These are phyloP conservation scores for Seira ritae DNA, from an alignment of 2,888 invertebrate species.

Conservation along the genomic window DNA sequence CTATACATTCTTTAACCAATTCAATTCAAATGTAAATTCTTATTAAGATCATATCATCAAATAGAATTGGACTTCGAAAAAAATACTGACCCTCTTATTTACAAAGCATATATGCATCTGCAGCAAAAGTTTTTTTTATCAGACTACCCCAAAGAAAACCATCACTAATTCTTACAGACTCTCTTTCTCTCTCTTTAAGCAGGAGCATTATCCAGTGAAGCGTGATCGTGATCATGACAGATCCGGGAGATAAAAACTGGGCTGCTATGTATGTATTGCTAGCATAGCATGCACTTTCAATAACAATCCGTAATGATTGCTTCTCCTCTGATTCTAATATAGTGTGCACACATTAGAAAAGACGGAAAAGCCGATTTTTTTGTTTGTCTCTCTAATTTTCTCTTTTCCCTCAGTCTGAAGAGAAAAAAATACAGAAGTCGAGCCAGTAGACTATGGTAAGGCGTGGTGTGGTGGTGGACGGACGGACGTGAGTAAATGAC, in stretches of 20 bases:
- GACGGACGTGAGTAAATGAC: constrained; percentile 15
- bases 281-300: background rate
- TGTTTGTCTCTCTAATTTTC: constrained; percentile 19
- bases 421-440: no score
- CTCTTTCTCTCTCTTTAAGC: no score
- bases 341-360: background rate
- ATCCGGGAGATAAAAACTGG: constrained; percentile 18
- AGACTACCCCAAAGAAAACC: constrained; percentile 17
- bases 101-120: background rate
- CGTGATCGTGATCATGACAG: constrained; percentile 19
- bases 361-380: constrained; percentile 1
- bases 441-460: background rate
- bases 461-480: no score
- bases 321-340: constrained; percentile 1
- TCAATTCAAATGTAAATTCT: constrained; percentile 12
- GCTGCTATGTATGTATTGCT: no score
- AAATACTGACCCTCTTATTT: background rate
- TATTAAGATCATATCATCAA: background rate
- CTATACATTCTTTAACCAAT: no score
- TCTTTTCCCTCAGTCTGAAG: background rate
- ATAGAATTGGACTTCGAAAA: background rate
- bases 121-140: background rate
- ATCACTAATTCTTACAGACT: constrained; percentile 16
- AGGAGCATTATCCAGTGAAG: constrained; percentile 18
- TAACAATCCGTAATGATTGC: constrained; percentile 4